Base-by-base conservation (phyloP, 2,888 invertebrate genomes). In the Acleris sparsana region DNA sequence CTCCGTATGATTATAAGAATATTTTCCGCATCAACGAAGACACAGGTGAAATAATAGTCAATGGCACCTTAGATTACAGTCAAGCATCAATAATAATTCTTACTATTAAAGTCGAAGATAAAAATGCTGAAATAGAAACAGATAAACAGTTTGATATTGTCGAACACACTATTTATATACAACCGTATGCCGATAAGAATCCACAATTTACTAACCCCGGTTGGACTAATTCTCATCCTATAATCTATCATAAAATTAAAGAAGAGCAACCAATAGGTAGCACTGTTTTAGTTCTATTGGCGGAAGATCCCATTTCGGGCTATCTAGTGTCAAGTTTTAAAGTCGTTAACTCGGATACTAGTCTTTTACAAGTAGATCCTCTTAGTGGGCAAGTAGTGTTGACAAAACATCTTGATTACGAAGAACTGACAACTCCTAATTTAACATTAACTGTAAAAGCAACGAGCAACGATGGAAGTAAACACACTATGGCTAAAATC, bases 191-290 rank as follows among this genome's bases (percentile, higher is more conserved):
- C 70, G 96, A 96, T 72, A 95, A 95, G 74, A 95, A 96, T 83
- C 96, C 97, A 1, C 93, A 95, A 39, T 96, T 97, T 72, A 94
- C 94, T 2, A 94, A 96, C 72, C 81, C 94, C 0, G 95, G 95
- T 1, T 97, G 97, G 97, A 94, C 94, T 0, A 94, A 94, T 33
- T 94, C 95, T 0, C 94, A 95, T 71, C 95, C 96, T 0, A 87
- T 94, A 0, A 95, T 97, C 39, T 93, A 94, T 59, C 92, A 95
- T 1, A 93, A 93, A 64, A 92, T 97, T 7, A 95, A 95, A 65
- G 97, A 97, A 83, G 97, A 97, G 80, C 95, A 96, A 78, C 95
- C 96, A 0, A 93, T 96, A 18, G 96, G 96, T 1, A 95, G 96
- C 53, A 95, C 95, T 0, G 87, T 97, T 1, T 87, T 96, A 17